These are phyloP conservation scores for Barypeithes pellucidus DNA, from an alignment of 2,888 invertebrate genomes.

Conservation along the genomic window DNA sequence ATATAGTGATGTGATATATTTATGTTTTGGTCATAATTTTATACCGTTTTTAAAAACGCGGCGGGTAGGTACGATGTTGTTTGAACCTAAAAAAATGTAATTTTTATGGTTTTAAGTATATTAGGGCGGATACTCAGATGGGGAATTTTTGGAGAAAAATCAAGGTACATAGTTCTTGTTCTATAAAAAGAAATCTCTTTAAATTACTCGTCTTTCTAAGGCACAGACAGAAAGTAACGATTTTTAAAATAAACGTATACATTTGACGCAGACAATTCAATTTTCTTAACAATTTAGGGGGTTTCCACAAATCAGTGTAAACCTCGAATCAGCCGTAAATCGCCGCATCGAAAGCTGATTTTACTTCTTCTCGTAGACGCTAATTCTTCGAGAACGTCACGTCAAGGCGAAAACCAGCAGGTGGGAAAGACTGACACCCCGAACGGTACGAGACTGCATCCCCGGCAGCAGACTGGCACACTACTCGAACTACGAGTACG, in stretches of 20 bases:
- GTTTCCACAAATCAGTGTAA: no score
- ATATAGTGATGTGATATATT: neutral
- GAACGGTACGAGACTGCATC: conserved; percentile 77
- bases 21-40: neutral
- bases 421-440: conserved; percentile 64
- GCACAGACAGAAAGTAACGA: no score
- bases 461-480: conserved; percentile 76
- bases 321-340: no score
- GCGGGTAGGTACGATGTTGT: neutral
- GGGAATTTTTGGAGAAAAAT: no score
- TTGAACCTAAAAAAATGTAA: no score
- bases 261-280: no score
- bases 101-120: no score
- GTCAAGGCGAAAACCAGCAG: conserved; percentile 51
- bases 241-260: no score
- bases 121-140: no score
- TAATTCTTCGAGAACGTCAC: conserved; percentile 60
- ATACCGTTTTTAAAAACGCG: neutral
- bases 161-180: no score
- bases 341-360: neutral
- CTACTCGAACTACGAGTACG: conserved; percentile 72
- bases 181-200: neutral
- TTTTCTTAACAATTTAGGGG: no score
- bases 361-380: conserved; percentile 61
- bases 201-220: no score